Conservation (phyloP, 2,888 invertebrate genomes). For the Drosophila glabriapex region DNA sequence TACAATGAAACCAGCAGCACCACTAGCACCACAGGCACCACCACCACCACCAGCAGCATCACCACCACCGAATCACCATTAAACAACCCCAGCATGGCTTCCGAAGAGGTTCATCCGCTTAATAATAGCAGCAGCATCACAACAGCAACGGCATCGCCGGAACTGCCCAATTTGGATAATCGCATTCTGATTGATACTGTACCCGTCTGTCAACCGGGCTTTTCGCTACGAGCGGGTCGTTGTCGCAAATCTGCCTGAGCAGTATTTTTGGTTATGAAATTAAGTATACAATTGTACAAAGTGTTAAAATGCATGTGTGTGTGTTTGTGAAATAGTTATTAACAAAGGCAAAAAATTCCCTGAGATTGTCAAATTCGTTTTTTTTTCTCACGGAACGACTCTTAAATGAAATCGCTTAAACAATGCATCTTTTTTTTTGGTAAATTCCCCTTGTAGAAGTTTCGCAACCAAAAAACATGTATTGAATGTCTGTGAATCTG, state of each 20-base stretch:
- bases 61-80: neutral
- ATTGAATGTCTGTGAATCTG: neutral
- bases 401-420: neutral
- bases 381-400: neutral
- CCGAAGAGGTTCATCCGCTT: neutral
- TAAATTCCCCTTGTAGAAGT: conserved; percentile 11
- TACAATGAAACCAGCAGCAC: neutral
- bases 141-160: conserved; percentile 11
- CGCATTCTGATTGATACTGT: conserved; percentile 62
- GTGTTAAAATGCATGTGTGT: neutral
- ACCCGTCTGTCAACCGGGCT: conserved; percentile 51
- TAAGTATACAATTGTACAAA: neutral
- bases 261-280: conserved; percentile 1
- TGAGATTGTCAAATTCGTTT: neutral
- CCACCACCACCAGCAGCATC: neutral
- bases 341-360: neutral
- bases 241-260: conserved; percentile 60
- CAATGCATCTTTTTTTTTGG: neutral
- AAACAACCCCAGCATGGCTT: neutral
- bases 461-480: neutral
- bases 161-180: conserved; percentile 49
- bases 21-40: neutral
- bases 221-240: conserved; percentile 55
- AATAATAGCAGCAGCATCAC: neutral
- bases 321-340: neutral